Evolutionary conservation across 1,140 invertebrate species (phyloP).

Genomic region (Calycopis cecrops): DNA sequence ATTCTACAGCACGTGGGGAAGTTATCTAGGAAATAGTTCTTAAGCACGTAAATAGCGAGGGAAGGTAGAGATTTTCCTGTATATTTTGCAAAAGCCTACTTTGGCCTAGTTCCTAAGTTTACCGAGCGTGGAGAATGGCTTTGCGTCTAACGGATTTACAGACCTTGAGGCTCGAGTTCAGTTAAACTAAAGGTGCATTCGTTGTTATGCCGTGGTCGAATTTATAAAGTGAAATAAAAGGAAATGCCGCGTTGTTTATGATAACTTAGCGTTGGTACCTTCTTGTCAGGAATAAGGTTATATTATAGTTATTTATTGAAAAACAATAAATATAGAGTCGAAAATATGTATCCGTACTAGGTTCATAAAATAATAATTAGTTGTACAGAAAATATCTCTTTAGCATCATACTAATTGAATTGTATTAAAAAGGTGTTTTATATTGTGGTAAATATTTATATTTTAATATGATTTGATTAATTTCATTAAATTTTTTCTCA

Average conservation of each 20-base stretch:
- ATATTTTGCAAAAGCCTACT: slow-evolving; percentile 66
- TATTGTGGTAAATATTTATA: no score
- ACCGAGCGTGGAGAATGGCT: slow-evolving; percentile 66
- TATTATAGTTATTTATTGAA: no score
- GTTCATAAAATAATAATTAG: no score
- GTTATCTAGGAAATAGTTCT: slow-evolving; percentile 58
- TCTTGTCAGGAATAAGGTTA: no score
- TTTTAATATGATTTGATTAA: no score
- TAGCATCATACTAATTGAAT: no score
- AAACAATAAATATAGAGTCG: no score
- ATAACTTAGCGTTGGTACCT: no score
- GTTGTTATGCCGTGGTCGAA: slow-evolving; percentile 5
- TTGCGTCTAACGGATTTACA: slow-evolving; percentile 58
- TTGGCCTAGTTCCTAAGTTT: slow-evolving; percentile 68
- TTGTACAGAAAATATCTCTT: no score
- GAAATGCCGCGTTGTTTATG: background rate
- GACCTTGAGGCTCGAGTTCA: slow-evolving; percentile 51
- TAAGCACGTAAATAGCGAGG: slow-evolving; percentile 64
- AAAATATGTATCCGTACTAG: no score
- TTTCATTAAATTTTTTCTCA: no score
- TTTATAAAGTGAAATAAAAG: slow-evolving; percentile 13
- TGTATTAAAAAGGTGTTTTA: no score
- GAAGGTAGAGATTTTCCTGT: slow-evolving; percentile 49
- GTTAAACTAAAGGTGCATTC: slow-evolving; percentile 32
- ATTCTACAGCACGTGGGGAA: slow-evolving; percentile 46